A percentile compares a stretch with the other conserved stretches of the same genome.
Conservation (phyloP, 1,140 invertebrate species). For the Choristoneura fumiferana region DNA sequence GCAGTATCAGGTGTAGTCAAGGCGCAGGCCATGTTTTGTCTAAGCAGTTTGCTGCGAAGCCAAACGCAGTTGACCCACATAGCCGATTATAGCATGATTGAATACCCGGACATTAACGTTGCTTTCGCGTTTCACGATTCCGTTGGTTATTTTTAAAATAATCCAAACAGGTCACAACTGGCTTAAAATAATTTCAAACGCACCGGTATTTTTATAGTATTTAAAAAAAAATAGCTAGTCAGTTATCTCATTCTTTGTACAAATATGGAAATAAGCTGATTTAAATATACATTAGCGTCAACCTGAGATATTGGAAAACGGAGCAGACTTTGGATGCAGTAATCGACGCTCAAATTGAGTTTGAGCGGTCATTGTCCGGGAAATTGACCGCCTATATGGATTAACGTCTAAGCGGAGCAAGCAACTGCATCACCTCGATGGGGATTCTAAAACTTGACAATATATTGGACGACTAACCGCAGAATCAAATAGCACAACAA, state of each 20-base stretch:
- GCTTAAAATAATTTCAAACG: not conserved
- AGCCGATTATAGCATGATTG: constrained; percentile 40
- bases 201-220: no score
- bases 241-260: not conserved
- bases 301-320: constrained; percentile 6
- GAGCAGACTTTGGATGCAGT: constrained; percentile 1
- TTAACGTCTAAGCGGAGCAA: constrained; percentile 1
- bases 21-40: constrained; percentile 19
- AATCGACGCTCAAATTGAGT: constrained; percentile 2
- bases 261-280: not conserved
- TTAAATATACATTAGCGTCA: constrained; percentile 1
- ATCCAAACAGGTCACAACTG: not conserved
- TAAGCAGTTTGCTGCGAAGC: constrained; percentile 39
- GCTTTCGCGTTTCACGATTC: not conserved
- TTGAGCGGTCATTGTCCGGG: constrained; percentile 12
- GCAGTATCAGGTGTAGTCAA: constrained; percentile 2
- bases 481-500: no score
- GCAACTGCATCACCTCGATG: constrained; percentile 2
- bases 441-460: constrained; percentile 29
- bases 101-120: constrained; percentile 21
- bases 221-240: not conserved
- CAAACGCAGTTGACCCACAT: constrained; percentile 51
- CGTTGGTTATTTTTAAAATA: not conserved
- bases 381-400: constrained; percentile 3
- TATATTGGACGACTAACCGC: constrained; percentile 17